Percentiles rank a stretch among this genome's conserved stretches.
phyloP scores from a whole-genome alignment of 2,797 vertebrate species.

The Pempheris klunzingeri region DNA sequence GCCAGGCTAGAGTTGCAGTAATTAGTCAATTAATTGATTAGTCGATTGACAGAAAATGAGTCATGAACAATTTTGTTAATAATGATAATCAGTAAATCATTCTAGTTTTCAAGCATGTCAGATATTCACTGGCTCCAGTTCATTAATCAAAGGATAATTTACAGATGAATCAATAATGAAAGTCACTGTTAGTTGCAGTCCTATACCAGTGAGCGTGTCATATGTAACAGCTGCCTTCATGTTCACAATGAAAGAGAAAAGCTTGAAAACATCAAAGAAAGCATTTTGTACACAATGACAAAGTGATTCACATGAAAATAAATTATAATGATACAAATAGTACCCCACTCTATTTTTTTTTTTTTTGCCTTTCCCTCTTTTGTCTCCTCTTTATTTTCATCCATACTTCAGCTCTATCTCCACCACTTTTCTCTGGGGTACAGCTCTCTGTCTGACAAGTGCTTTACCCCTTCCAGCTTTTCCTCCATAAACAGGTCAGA shows the following conservation, averaged over 20 bases:
- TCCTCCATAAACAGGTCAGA: constrained; percentile 78
- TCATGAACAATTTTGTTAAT: background rate
- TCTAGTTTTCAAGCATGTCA: background rate
- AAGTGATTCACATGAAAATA: constrained; percentile 10
- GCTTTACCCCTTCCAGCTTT: constrained; percentile 74
- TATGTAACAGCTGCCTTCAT: background rate
- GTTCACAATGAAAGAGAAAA: background rate
- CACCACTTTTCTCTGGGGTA: constrained; percentile 46
- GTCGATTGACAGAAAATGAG: background rate
- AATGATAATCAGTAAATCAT: background rate
- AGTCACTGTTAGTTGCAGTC: background rate
- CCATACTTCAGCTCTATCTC: constrained; percentile 34
- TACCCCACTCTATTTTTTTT: background rate
- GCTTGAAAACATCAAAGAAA: background rate
- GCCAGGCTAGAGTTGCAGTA: background rate
- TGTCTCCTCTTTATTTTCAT: constrained; percentile 34
- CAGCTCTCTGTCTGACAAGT: constrained; percentile 70
- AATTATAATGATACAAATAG: background rate
- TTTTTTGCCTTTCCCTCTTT: background rate
- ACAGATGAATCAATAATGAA: background rate
- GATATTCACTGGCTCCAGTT: background rate
- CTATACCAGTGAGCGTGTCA: no score
- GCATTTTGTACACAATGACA: background rate
- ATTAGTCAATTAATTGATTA: background rate
- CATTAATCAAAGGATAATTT: background rate